Evolutionary conservation across 1,140 invertebrate genomes (phyloP).

Genomic region (Bombus sibiricus): DNA sequence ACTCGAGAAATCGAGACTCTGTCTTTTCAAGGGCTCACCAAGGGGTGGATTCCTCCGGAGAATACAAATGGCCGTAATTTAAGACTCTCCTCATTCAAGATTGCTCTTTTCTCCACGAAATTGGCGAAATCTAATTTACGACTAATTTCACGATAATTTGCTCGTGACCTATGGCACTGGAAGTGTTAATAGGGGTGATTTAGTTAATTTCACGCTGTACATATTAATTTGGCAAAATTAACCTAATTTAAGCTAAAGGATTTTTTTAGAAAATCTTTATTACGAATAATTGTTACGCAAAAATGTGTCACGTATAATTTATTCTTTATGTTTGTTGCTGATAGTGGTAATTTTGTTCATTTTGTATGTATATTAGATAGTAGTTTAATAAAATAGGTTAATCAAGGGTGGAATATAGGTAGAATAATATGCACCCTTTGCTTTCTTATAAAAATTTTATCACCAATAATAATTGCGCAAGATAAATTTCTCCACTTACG

Average conservation of each 20-base stretch:
- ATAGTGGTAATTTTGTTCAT: background rate
- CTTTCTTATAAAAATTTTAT: background rate
- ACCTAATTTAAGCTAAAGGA: background rate
- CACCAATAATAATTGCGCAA: background rate
- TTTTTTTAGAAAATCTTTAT: background rate
- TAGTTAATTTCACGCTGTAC: background rate
- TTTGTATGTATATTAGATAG: background rate
- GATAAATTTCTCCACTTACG: background rate
- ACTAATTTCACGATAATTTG: background rate
- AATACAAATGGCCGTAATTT: slow-evolving; percentile 51
- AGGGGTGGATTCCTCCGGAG: slow-evolving; percentile 46
- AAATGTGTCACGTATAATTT: background rate
- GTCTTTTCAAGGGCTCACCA: slow-evolving; percentile 23
- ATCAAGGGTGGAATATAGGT: background rate
- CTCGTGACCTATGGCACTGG: background rate
- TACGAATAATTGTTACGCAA: background rate
- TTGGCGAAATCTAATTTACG: slow-evolving; percentile 3
- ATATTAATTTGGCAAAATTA: background rate
- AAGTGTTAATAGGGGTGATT: no score
- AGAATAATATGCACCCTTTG: background rate
- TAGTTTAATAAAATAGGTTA: background rate
- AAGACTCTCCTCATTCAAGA: background rate
- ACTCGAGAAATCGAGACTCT: slow-evolving; percentile 54
- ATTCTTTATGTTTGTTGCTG: background rate
- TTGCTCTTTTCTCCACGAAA: slow-evolving; percentile 1